A percentile compares a stretch with the other conserved stretches of the same genome.
Evolutionary conservation across 2,797 vertebrate species (phyloP).

Genomic region (Gallinago stenura): DNA sequence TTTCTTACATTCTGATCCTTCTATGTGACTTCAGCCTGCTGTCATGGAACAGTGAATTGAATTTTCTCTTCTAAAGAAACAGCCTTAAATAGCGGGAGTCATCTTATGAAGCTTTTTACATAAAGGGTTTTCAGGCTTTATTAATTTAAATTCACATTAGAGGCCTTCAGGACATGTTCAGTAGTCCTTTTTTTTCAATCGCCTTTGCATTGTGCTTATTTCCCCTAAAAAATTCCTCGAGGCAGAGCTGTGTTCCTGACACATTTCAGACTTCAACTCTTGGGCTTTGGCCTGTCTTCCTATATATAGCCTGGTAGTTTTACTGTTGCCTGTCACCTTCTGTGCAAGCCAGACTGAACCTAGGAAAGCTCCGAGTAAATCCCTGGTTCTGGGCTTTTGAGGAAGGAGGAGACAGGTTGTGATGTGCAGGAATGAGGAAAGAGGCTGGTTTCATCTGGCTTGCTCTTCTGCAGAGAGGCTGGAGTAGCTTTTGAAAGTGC

Average conservation of each 20-base stretch:
- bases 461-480: not conserved
- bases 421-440: not conserved
- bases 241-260: not conserved
- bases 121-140: slow-evolving; percentile 14
- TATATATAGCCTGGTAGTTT: not conserved
- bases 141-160: slow-evolving; percentile 32
- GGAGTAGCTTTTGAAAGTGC: not conserved
- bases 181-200: not conserved
- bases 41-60: not conserved
- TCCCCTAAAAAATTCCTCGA: not conserved
- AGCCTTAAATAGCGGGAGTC: not conserved
- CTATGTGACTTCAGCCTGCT: not conserved
- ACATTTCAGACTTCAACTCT: not conserved
- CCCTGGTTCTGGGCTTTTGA: not conserved
- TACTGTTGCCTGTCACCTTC: not conserved
- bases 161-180: not conserved
- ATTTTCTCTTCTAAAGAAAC: not conserved
- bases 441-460: not conserved
- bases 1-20: not conserved
- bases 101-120: not conserved
- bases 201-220: slow-evolving; percentile 22
- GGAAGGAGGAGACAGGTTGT: not conserved
- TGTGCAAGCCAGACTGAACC: not conserved
- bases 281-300: not conserved
- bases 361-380: not conserved